Conservation (phyloP, 2,113 vertebrate species). For the Arenaria interpres region DNA sequence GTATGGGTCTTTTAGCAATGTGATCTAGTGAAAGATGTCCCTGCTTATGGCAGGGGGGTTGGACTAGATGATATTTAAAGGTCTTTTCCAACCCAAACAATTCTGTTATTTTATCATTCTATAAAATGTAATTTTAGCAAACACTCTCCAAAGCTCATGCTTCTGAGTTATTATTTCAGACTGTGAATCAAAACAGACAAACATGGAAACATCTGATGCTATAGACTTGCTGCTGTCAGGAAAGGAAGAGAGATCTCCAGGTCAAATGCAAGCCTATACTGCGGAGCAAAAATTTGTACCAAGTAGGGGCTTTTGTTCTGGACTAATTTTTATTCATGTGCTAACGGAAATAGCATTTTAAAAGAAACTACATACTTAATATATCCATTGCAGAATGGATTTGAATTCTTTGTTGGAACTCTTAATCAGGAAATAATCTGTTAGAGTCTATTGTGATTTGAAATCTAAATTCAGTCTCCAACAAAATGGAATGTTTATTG, state of each 20-base stretch:
- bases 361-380: background rate
- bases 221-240: background rate
- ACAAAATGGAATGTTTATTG: rapidly evolving
- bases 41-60: background rate
- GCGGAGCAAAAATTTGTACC: background rate
- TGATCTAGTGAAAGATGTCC: no score
- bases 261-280: background rate
- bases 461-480: background rate
- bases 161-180: background rate
- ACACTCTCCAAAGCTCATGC: background rate
- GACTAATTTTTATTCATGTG: background rate
- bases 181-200: background rate
- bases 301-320: background rate
- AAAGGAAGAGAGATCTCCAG: background rate
- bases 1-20: background rate
- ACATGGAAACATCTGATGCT: background rate
- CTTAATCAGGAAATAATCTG: background rate
- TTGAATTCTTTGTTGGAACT: background rate
- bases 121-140: background rate
- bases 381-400: background rate
- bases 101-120: background rate
- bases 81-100: background rate
- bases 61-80: background rate
- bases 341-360: background rate
- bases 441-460: background rate